These are phyloP conservation scores for Caenorhabditis drosophilae DNA, from an alignment of 2,888 invertebrate genomes.

Conservation along the genomic window DNA sequence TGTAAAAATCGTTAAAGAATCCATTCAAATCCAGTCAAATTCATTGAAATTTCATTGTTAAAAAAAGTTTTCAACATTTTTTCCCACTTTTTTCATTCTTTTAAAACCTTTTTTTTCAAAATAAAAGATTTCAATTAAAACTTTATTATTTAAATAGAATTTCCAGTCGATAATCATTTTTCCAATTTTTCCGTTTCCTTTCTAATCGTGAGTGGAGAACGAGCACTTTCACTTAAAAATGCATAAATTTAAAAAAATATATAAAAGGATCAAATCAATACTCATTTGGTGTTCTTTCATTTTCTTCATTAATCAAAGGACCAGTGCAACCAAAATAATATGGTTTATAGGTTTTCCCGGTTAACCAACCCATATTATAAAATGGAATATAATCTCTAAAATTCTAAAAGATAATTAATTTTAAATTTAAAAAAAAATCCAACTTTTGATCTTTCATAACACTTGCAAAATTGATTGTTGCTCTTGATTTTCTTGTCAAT, in stretches of 20 bases:
- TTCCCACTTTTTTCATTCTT: too few relatives aligned
- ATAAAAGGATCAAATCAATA: too few relatives aligned
- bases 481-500: constrained; percentile 11
- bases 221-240: neutral
- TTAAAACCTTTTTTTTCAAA: too few relatives aligned
- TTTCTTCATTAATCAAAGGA: constrained; percentile 17
- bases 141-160: too few relatives aligned
- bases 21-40: too few relatives aligned
- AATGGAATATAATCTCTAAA: constrained; percentile 32
- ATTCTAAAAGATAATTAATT: neutral
- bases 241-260: too few relatives aligned
- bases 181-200: too few relatives aligned
- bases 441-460: constrained; percentile 28
- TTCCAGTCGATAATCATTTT: too few relatives aligned
- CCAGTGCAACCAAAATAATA: constrained; percentile 32
- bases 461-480: constrained; percentile 15
- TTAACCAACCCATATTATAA: constrained; percentile 28
- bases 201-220: neutral
- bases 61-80: too few relatives aligned
- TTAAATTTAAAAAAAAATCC: neutral
- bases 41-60: too few relatives aligned
- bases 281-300: constrained; percentile 29
- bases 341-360: constrained; percentile 23
- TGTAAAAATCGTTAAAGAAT: too few relatives aligned
- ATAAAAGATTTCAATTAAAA: too few relatives aligned